Conservation (phyloP, 1,140 invertebrate genomes). For the Ridgeia piscesae region DNA sequence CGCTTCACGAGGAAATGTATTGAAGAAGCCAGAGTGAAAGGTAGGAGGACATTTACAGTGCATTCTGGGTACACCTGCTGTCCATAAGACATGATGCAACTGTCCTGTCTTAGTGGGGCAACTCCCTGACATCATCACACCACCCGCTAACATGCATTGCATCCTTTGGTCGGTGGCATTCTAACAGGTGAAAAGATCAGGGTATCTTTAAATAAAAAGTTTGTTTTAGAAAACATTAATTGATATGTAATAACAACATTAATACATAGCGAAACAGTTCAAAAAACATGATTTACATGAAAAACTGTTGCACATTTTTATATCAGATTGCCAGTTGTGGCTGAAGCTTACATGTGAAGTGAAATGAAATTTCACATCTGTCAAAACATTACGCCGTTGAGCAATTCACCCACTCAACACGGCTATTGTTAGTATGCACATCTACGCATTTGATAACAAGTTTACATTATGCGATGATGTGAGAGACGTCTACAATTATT, state of each 20-base stretch:
- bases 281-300: too few relatives aligned
- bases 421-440: background rate
- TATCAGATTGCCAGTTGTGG: background rate
- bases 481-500: background rate
- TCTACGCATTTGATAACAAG: background rate
- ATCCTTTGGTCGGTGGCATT: background rate
- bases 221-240: background rate
- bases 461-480: background rate
- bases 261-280: background rate
- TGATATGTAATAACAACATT: background rate
- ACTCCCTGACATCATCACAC: background rate
- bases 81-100: background rate
- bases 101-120: background rate
- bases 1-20: constrained; percentile 58
- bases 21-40: constrained; percentile 49
- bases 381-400: background rate
- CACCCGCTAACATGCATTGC: background rate
- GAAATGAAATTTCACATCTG: background rate
- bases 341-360: background rate
- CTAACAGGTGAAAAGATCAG: background rate
- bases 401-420: background rate
- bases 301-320: too few relatives aligned
- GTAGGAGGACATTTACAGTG: constrained; percentile 28
- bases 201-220: background rate
- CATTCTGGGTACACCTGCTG: background rate